These are phyloP conservation scores for Panonychus citri DNA, from an alignment of 1,140 invertebrate genomes.

Conservation along the genomic window DNA sequence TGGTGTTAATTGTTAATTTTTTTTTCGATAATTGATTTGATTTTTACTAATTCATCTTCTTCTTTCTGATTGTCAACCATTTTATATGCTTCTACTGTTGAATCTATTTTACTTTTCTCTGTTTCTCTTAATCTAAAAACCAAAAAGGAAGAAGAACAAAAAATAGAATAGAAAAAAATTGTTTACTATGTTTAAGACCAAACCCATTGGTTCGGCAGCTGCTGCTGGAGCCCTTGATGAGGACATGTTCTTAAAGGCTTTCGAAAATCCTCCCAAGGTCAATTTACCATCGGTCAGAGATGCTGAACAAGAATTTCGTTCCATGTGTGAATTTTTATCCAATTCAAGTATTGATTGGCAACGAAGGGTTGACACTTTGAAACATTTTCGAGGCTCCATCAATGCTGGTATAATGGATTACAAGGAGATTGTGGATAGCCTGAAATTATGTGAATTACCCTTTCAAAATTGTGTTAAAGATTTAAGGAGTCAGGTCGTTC, in stretches of 20 bases:
- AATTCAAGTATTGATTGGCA: slow-evolving; percentile 66
- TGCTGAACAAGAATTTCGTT: slow-evolving; percentile 53
- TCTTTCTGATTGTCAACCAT: no score
- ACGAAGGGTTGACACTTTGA: slow-evolving; percentile 62
- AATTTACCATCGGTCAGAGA: slow-evolving; percentile 59
- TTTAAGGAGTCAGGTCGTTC: slow-evolving; percentile 60
- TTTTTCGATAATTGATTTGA: no score
- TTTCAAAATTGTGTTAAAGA: slow-evolving; percentile 68
- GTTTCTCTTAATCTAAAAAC: not conserved
- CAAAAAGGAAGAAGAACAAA: not conserved
- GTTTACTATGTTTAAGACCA: not conserved
- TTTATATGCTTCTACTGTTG: not conserved
- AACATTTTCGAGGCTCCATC: slow-evolving; percentile 50
- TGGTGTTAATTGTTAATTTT: no score
- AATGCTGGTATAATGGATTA: slow-evolving; percentile 50
- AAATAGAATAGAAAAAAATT: no score
- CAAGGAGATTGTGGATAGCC: slow-evolving; percentile 50
- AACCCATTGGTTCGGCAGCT: slow-evolving; percentile 2
- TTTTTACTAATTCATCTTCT: no score
- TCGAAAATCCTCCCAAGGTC: slow-evolving; percentile 55
- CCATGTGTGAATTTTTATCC: slow-evolving; percentile 44
- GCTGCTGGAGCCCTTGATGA: slow-evolving; percentile 39
- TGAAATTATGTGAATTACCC: slow-evolving; percentile 51
- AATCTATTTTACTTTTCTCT: not conserved
- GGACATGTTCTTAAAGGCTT: slow-evolving; percentile 58